phyloP scores from a whole-genome alignment of 2,797 vertebrate genomes.

The Mus minutoides region DNA sequence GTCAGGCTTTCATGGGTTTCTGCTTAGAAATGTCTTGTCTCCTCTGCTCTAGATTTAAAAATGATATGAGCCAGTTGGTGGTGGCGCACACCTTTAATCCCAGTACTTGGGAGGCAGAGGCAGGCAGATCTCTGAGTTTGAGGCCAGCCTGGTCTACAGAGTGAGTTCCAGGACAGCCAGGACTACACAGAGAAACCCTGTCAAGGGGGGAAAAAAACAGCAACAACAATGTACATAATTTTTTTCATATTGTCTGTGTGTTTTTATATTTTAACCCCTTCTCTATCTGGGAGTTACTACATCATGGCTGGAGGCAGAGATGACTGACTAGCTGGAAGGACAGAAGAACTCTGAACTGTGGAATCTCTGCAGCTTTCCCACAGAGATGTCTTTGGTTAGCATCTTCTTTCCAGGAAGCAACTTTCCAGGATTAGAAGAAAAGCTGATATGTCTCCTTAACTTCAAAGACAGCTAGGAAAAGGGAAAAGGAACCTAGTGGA shows the following conservation, averaged over 20 bases:
- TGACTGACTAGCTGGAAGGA: background rate
- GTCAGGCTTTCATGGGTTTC: conserved; percentile 34
- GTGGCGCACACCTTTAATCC: background rate
- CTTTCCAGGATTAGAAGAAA: background rate
- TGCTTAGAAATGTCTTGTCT: conserved; percentile 25
- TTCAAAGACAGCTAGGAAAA: background rate
- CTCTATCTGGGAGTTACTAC: conserved; percentile 21
- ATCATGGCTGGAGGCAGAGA: background rate
- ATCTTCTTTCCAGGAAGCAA: conserved; percentile 37
- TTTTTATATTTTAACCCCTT: background rate
- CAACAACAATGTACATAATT: background rate
- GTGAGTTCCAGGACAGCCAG: background rate
- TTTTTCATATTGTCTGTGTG: background rate
- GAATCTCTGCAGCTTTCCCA: background rate
- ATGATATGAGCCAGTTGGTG: background rate
- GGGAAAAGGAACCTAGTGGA: background rate
- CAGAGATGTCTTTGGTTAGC: conserved; percentile 18
- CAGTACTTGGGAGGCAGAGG: background rate
- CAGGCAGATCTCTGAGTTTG: background rate
- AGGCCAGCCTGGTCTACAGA: background rate
- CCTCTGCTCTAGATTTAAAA: conserved; percentile 1
- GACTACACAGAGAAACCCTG: background rate
- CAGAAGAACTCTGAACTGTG: background rate
- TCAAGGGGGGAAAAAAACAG: background rate
- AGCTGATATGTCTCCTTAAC: background rate